Evolutionary conservation across 2,888 invertebrate genomes (phyloP).

Genomic region (Aporophyla lueneburgensis): DNA sequence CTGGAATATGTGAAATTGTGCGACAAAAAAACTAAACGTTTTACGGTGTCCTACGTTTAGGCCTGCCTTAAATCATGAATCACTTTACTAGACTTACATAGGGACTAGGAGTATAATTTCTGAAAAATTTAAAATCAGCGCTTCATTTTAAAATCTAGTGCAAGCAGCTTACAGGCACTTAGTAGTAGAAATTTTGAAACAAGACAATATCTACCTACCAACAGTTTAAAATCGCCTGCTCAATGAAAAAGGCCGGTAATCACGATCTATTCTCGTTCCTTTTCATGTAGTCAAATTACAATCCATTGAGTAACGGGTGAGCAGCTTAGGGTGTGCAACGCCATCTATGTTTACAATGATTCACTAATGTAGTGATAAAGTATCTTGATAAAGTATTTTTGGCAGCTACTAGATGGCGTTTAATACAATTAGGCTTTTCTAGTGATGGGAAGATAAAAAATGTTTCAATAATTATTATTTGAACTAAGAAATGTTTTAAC

Average conservation of each 20-base stretch:
- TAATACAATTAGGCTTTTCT: background rate
- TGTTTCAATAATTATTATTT: constrained; percentile 18
- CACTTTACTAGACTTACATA: background rate
- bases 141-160: background rate
- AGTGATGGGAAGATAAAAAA: constrained; percentile 14
- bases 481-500: background rate
- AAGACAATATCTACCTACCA: background rate
- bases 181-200: background rate
- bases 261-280: background rate
- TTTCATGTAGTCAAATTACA: constrained; percentile 6
- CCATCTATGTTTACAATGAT: constrained; percentile 23
- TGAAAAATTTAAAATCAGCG: background rate
- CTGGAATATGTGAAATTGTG: too few relatives aligned
- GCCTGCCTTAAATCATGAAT: background rate
- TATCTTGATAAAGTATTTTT: background rate
- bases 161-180: background rate
- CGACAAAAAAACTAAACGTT: too few relatives aligned
- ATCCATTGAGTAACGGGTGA: background rate
- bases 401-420: constrained; percentile 37
- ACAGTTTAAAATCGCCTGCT: background rate
- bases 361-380: background rate
- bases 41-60: too few relatives aligned
- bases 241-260: background rate
- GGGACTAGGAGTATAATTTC: background rate
- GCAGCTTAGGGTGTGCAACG: background rate